Percentiles rank a stretch among this genome's conserved stretches.
Evolutionary conservation across 2,888 invertebrate genomes (phyloP).

Genomic region (Pheosia gnoma): DNA sequence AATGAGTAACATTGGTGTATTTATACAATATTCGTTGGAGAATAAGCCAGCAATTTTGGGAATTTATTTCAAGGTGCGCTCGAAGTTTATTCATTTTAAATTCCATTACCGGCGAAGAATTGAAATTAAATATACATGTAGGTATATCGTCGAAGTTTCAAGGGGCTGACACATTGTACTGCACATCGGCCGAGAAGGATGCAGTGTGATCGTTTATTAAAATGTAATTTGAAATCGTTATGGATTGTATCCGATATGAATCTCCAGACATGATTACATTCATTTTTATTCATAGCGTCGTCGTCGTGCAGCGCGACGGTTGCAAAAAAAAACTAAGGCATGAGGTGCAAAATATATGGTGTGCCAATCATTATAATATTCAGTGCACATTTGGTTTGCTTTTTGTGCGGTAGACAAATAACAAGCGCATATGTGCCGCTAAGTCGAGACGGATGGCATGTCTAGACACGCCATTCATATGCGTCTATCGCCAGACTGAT

Average conservation of each 20-base stretch:
- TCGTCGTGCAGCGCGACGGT: slow-evolving; percentile 38
- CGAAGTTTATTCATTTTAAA: slow-evolving; percentile 30
- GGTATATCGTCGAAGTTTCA: slow-evolving; percentile 17
- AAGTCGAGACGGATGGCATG: slow-evolving; percentile 62
- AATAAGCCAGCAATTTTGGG: slow-evolving; percentile 16
- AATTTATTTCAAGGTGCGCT: slow-evolving; percentile 17
- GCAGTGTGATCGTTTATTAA: slow-evolving; percentile 40
- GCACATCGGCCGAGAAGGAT: slow-evolving; percentile 19
- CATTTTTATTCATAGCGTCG: slow-evolving; percentile 58
- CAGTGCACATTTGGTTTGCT: slow-evolving; percentile 58
- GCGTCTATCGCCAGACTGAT: slow-evolving; percentile 68
- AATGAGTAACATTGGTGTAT: too few species aligned
- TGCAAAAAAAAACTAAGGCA: slow-evolving; percentile 50
- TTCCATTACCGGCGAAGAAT: slow-evolving; percentile 34
- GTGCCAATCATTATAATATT: slow-evolving; percentile 59
- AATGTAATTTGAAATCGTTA: slow-evolving; percentile 47
- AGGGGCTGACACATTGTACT: background rate
- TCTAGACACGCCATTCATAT: slow-evolving; percentile 70
- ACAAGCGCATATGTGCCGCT: slow-evolving; percentile 50
- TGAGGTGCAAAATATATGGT: slow-evolving; percentile 50
- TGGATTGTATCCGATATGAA: slow-evolving; percentile 51
- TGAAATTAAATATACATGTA: slow-evolving; percentile 20
- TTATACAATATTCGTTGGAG: slow-evolving; percentile 5
- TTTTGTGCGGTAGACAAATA: slow-evolving; percentile 49
- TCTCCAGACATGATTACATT: slow-evolving; percentile 59